A percentile compares a stretch with the other conserved stretches of the same genome.
Conservation (phyloP, 2,113 vertebrate genomes). For the Peromyscus californicus region DNA sequence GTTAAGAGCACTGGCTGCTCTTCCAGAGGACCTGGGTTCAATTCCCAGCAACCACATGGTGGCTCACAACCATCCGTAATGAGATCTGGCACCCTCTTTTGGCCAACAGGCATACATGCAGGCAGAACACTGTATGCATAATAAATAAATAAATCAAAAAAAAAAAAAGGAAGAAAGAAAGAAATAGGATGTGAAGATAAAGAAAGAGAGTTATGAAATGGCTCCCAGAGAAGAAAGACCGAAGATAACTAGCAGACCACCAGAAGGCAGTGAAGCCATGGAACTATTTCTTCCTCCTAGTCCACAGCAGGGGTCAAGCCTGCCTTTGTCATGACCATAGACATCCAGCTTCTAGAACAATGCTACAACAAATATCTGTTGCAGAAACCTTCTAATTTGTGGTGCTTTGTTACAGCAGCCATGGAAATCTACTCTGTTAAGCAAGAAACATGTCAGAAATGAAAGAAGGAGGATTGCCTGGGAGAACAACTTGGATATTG, state of each 20-base stretch:
- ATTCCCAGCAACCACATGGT: no score
- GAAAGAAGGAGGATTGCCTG: neutral
- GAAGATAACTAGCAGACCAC: neutral
- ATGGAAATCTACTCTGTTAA: neutral
- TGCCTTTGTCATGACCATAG: neutral
- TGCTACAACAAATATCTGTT: neutral
- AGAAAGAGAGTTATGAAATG: neutral
- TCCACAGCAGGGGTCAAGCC: neutral
- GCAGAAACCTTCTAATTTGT: neutral
- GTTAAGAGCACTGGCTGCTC: no score
- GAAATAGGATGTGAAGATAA: neutral
- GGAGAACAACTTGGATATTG: slow-evolving; percentile 9
- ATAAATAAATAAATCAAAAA: no score
- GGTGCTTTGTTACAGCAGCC: neutral
- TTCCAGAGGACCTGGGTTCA: no score
- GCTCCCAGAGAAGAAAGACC: neutral
- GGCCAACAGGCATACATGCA: no score
- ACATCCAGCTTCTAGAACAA: neutral
- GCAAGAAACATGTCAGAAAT: slow-evolving; percentile 19
- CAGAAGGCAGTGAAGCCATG: neutral
- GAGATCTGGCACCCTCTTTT: no score
- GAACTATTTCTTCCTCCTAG: neutral
- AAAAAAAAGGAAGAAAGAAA: neutral
- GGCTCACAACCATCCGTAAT: no score
- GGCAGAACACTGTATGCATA: no score